Base-by-base conservation (phyloP, 1,140 invertebrate genomes). In the Pectinophora gossypiella region DNA sequence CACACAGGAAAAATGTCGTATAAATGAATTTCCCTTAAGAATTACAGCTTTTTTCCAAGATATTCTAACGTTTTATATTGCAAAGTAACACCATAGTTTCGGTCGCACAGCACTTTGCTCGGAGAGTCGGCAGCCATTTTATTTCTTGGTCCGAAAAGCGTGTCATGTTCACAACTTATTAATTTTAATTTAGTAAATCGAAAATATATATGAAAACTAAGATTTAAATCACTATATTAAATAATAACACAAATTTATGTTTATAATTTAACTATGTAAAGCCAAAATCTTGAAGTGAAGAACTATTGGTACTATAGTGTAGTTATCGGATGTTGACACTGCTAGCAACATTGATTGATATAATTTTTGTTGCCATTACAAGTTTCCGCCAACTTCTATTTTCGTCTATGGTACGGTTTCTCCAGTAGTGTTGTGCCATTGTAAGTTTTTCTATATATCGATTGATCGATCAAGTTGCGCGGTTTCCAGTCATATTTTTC, bases 81-180 rank as follows among this genome's bases (percentile, higher is more conserved):
- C 23, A 54, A 57, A 45, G n/a, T 58, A 59, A 54, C 55, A 63
- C 64, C 56, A 40, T 40, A 59, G 44, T 47, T 48, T 21, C 57
- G 57, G 52, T 66, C 46, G 59, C 59, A 69, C 68, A 68, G 61
- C 54, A 52, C 62, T 68, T 61, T 61, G 59, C 51, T 69, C 55
- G 54, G 50, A 63, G 58, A 55, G 56, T 57, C 60, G 64, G 73
- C 72, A 56, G 78, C 81, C 81, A 85, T 85, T 79, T 85, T 85
- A 70, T 27, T 69, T 65, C 36, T 60, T 59, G 19, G 55, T 62
- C 23, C 35, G 50, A 60, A 60, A 27, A 43, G 32, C 45, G 36
- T 45, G 38, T 59, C 61, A 56, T 21, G 36, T 50, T 9, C n/a
- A n/a, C 23, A 23, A 36, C 53, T 54, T 44, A 38, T 36, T 13